Conservation (phyloP, 2,888 invertebrate genomes). For the Calephelis perditalis region DNA sequence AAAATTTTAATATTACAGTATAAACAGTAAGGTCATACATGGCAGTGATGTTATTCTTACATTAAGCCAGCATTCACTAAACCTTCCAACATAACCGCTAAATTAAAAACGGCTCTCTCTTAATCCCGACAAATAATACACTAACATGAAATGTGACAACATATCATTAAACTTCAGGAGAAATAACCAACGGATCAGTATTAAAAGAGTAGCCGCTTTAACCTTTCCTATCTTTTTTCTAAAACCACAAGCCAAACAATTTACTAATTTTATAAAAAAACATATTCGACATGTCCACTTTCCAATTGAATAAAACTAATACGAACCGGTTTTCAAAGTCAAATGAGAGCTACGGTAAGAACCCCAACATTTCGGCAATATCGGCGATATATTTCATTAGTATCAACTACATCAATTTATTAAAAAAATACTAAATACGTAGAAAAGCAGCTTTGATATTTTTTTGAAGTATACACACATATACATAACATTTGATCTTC, state of each 20-base stretch:
- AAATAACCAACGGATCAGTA: conserved; percentile 54
- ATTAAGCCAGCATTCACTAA: conserved; percentile 57
- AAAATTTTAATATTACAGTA: conserved; percentile 72
- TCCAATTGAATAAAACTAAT: conserved; percentile 19
- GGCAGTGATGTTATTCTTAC: conserved; percentile 74
- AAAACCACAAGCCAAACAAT: conserved; percentile 31
- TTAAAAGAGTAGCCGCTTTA: conserved; percentile 42
- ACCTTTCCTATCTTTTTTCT: conserved; percentile 45
- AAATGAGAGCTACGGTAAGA: not conserved
- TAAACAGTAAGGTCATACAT: conserved; percentile 77
- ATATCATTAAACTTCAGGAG: conserved; percentile 56
- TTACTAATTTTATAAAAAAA: conserved; percentile 44
- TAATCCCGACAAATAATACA: conserved; percentile 51
- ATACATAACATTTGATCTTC: no score
- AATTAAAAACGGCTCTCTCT: conserved; percentile 31
- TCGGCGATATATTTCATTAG: no score
- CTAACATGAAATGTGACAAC: conserved; percentile 64
- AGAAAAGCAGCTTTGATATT: no score
- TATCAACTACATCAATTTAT: no score
- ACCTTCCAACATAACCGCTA: conserved; percentile 47
- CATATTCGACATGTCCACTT: conserved; percentile 13
- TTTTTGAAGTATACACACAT: no score
- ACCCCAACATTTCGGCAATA: no score
- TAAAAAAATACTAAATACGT: no score
- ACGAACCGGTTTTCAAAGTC: conserved; percentile 19